Evolutionary conservation across 2,113 vertebrate species (phyloP), one percentile per base, ranked within the genome.

Genomic region (Progne subis): DNA sequence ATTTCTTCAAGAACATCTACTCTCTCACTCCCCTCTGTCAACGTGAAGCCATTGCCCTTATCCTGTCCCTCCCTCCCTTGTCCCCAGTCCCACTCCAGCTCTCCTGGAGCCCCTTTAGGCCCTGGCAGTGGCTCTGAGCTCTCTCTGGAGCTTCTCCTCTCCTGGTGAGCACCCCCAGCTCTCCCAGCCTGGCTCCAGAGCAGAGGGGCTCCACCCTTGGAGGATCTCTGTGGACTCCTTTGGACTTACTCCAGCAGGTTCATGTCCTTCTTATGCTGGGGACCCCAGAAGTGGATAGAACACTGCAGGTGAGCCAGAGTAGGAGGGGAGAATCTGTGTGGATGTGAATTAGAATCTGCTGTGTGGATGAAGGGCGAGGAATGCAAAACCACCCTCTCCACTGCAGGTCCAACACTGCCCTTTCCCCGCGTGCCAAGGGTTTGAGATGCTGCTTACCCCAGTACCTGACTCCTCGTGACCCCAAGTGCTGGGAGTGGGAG

Each of bases 391-490:
- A 6, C 75, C 32, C 24, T 28, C 21, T 68, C 9, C 12, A 1
- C 26, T 14, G 23, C 57, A 57, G 53, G 63, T 19, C 32, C 8
- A 2, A 5, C n/a, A 6, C 11, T 1, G 20, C 5, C 12, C 8
- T 10, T 28, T 43, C 17, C 14, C 9, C 4, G 0, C 6, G 8
- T 18, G 47, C 41, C 20, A 12, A 44, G 44, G 24, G 39, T 16
- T 4, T 4, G 5, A 53, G 50, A 8, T 3, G 19, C 31, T 24
- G 49, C 84, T 87, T 18, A 8, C 17, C 11, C 46, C 4, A 0
- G 21, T 11, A 2, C 60, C 63, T 1, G 1, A 4, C 39, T 41
- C 52, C 82, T 23, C 0, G 0, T 8, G 15, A 80, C 19, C 43
- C 14, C 1, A 0, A 3, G 56, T 2, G 2, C 43, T 13, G 65